phyloP scores from a whole-genome alignment of 2,888 invertebrate genomes.

The Synergus laeviventris region DNA sequence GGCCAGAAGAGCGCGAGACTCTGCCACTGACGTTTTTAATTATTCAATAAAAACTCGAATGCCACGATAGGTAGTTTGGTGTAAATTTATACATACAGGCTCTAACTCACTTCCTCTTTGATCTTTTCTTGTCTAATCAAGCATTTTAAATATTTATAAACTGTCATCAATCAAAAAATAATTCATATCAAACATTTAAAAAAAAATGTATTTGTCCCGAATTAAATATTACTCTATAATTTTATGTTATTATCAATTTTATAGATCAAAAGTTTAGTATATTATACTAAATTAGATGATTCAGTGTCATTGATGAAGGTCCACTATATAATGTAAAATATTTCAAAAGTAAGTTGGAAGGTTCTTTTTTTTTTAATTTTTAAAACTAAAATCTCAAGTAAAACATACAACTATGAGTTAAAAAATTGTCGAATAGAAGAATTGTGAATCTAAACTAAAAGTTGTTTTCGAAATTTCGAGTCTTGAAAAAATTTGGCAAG shows the following conservation, averaged over 20 bases:
- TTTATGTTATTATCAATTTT: not conserved
- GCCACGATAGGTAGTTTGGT: constrained; percentile 49
- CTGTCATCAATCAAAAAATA: not conserved
- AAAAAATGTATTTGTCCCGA: not conserved
- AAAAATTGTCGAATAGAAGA: no score
- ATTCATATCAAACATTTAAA: not conserved
- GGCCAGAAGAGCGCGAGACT: constrained; percentile 58
- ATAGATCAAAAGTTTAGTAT: not conserved
- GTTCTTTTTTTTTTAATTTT: no score
- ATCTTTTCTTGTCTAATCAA: not conserved
- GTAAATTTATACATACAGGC: constrained; percentile 37
- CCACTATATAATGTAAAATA: no score
- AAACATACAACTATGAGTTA: no score
- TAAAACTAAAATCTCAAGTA: no score
- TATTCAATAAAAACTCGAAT: constrained; percentile 67
- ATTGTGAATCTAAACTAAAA: no score
- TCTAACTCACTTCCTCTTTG: constrained; percentile 20
- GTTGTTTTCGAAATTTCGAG: no score
- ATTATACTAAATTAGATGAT: not conserved
- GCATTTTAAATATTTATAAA: not conserved
- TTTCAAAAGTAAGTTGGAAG: no score
- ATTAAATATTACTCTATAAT: not conserved
- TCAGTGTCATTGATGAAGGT: no score
- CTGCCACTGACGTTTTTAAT: constrained; percentile 71
- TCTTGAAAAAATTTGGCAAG: not conserved